Conservation (phyloP, 2,888 invertebrate genomes). For the Acanthosepion pharaonis region DNA sequence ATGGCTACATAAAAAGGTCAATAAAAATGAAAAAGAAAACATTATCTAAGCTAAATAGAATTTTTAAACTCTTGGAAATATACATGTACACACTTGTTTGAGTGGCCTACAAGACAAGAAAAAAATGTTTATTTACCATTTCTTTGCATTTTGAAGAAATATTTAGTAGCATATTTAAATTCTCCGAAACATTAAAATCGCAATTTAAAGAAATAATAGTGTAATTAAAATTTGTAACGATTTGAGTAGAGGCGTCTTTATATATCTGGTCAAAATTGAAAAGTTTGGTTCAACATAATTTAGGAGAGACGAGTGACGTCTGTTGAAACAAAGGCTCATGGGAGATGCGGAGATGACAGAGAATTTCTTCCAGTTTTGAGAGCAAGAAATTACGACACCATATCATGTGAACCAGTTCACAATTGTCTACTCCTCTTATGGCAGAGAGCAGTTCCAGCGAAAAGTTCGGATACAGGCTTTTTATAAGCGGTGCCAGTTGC, state of each 20-base stretch:
- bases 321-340: neutral
- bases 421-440: slow-evolving; percentile 2
- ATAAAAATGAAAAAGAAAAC: neutral
- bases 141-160: neutral
- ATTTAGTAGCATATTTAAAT: neutral
- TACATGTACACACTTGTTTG: neutral
- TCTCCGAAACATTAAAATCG: neutral
- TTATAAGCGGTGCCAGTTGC: neutral
- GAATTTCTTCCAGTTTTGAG: slow-evolving; percentile 36
- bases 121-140: neutral
- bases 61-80: neutral
- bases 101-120: neutral
- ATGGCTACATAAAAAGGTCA: neutral
- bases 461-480: neutral
- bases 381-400: slow-evolving; percentile 39
- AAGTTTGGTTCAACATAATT: neutral
- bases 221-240: neutral
- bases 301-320: neutral
- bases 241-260: neutral
- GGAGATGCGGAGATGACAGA: neutral
- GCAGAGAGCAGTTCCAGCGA: neutral
- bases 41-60: neutral
- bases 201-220: neutral
- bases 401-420: slow-evolving; percentile 37
- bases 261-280: neutral